Evolutionary conservation across 1,140 invertebrate genomes (phyloP), one percentile per base, ranked within the genome.

Genomic region (Pseudomyrmex flavicornis): DNA sequence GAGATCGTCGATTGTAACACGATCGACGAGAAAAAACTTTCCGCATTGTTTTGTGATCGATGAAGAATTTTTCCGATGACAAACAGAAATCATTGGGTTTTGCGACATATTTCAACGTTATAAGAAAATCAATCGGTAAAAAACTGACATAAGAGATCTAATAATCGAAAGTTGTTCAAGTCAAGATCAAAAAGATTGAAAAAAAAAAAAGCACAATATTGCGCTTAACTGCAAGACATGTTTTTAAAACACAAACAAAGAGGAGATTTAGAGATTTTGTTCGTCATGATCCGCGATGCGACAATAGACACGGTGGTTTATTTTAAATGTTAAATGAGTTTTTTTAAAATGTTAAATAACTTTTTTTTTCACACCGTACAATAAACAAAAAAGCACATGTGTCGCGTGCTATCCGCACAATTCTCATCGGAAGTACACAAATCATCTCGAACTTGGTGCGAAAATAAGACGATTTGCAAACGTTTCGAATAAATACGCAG

Each of bases 391-490:
- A 35, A 59, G 58, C 10, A 58, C 15, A 7, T 4, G 26, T 15
- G 48, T 12, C 17, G 22, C 7, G 10, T 69, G 17, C 35, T 58
- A 5, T 8, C 26, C 17, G 17, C 52, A 68, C 22, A 35, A 4
- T 65, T 76, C 65, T 66, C 44, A 17, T 20, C 48, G 3, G n/a
- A 61, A n/a, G 35, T 2, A 20, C 58, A 61, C 15, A 76, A 65
- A 76, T 54, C 13, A 35, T 75, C 48, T 35, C 8, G 17, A 76
- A 17, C 15, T 65, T 44, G 50, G 63, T 17, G 13, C 8, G 17
- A 61, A 35, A 35, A 44, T 12, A 56, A 66, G 9, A 46, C 15
- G 26, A 79, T 69, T 79, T 26, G 44, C 65, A 58, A 44, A 69
- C 35, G 17, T 68, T 35, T 77, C 20, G 50, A 35, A 22, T n/a